phyloP scores from a whole-genome alignment of 2,113 vertebrate genomes.

The Lota lota region DNA sequence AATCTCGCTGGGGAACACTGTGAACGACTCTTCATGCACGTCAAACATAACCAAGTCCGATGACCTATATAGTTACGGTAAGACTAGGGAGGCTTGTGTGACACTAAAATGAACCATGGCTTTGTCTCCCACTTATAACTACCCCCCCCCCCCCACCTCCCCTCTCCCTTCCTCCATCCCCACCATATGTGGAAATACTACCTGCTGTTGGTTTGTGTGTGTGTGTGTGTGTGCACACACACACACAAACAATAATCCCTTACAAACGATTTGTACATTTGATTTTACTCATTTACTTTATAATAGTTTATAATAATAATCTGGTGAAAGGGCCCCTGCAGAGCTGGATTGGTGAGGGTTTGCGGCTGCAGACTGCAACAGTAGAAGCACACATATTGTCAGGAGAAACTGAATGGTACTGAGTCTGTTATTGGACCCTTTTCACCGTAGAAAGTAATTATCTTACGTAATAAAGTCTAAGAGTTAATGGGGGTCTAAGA shows the following conservation, averaged over 20 bases:
- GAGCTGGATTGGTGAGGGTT: no score
- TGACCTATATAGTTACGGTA: slow-evolving; percentile 27
- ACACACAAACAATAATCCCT: no score
- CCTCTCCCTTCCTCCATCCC: not conserved
- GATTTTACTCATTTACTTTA: no score
- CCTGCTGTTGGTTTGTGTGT: slow-evolving; percentile 51
- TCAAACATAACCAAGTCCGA: slow-evolving; percentile 48
- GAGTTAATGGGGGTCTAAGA: slow-evolving; percentile 17
- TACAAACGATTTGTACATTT: no score
- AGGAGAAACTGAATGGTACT: slow-evolving; percentile 5
- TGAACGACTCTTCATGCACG: slow-evolving; percentile 49
- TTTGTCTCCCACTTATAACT: slow-evolving; percentile 28
- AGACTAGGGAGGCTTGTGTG: slow-evolving; percentile 25
- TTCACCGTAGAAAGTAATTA: slow-evolving; percentile 6
- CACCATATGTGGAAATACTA: slow-evolving; percentile 21
- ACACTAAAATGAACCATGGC: slow-evolving; percentile 39
- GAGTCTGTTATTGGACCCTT: slow-evolving; percentile 23
- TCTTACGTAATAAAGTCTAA: slow-evolving; percentile 4
- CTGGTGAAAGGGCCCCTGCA: no score
- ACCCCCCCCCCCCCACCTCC: slow-evolving; percentile 2
- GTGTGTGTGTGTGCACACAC: not conserved
- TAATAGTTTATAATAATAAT: no score
- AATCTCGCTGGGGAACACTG: slow-evolving; percentile 64
- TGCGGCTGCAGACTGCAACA: slow-evolving; percentile 10
- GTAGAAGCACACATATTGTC: slow-evolving; percentile 44